Evolutionary conservation across 2,113 vertebrate genomes (phyloP).

Genomic region (Synodontis membranacea): DNA sequence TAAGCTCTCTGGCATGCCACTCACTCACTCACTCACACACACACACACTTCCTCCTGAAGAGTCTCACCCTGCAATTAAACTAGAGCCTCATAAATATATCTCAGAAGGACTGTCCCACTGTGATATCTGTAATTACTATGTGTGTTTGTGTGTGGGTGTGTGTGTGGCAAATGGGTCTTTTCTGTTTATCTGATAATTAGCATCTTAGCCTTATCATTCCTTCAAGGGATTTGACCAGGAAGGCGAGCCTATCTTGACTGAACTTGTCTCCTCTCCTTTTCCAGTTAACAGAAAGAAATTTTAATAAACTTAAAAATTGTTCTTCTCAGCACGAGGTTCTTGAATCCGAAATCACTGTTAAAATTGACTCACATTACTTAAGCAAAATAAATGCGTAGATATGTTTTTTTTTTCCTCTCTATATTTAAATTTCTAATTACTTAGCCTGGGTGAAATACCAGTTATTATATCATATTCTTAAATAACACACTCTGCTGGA

Average conservation of each 20-base stretch:
- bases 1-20: background rate
- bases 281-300: background rate
- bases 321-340: no score
- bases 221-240: background rate
- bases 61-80: conserved; percentile 55
- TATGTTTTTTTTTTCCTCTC: background rate
- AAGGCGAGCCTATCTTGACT: background rate
- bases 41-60: conserved; percentile 5
- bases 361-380: background rate
- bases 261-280: background rate
- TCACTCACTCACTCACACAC: background rate
- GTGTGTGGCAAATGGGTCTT: conserved; percentile 9
- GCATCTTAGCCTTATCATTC: background rate
- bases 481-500: background rate
- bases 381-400: background rate
- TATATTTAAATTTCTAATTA: background rate
- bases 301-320: background rate
- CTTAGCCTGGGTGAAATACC: background rate
- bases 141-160: conserved; percentile 30
- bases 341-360: no score
- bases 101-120: conserved; percentile 43
- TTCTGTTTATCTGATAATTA: conserved; percentile 44
- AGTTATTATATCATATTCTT: background rate
- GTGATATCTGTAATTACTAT: conserved; percentile 47
- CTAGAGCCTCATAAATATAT: conserved; percentile 53